These are phyloP conservation scores for Protobothrops flavoviridis DNA, from an alignment of 2,113 vertebrate species.

Conservation along the genomic window DNA sequence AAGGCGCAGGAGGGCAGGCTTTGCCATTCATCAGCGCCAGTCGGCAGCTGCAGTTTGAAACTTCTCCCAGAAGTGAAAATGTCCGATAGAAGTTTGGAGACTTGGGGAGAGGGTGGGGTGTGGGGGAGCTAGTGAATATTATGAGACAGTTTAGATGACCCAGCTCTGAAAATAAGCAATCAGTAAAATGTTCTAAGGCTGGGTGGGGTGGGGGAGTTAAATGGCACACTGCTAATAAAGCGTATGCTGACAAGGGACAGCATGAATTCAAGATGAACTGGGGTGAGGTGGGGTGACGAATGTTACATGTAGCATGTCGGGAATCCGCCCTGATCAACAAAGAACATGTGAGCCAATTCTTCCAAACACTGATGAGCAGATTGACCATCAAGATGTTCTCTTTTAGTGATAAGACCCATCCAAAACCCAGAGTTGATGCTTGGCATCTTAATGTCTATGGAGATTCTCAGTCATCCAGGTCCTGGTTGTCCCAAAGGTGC, in stretches of 20 bases:
- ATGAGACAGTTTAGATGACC: slow-evolving; percentile 39
- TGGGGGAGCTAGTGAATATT: slow-evolving; percentile 56
- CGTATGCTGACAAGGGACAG: slow-evolving; percentile 51
- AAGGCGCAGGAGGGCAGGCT: not conserved
- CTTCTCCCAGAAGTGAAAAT: not conserved
- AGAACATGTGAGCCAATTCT: not conserved
- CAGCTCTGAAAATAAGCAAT: slow-evolving; percentile 47
- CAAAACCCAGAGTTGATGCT: not conserved
- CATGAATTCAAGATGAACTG: slow-evolving; percentile 56
- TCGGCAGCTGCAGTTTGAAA: not conserved
- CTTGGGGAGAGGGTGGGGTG: slow-evolving; percentile 1
- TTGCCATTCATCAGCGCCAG: not conserved
- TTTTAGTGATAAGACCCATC: slow-evolving; percentile 25
- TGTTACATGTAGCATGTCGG: slow-evolving; percentile 46
- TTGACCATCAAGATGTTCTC: not conserved
- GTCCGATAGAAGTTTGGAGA: slow-evolving; percentile 42
- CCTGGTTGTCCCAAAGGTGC: not conserved
- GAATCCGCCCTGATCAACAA: slow-evolving; percentile 36
- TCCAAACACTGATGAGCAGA: slow-evolving; percentile 20
- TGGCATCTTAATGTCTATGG: not conserved
- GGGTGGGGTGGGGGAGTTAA: slow-evolving; percentile 33
- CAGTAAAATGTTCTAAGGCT: slow-evolving; percentile 63
- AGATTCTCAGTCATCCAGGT: not conserved
- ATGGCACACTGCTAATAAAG: slow-evolving; percentile 52
- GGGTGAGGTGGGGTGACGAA: slow-evolving; percentile 16